A percentile compares a stretch with the other conserved stretches of the same genome.
phyloP scores from a whole-genome alignment of 2,113 vertebrate genomes.

The Pagrus major region DNA sequence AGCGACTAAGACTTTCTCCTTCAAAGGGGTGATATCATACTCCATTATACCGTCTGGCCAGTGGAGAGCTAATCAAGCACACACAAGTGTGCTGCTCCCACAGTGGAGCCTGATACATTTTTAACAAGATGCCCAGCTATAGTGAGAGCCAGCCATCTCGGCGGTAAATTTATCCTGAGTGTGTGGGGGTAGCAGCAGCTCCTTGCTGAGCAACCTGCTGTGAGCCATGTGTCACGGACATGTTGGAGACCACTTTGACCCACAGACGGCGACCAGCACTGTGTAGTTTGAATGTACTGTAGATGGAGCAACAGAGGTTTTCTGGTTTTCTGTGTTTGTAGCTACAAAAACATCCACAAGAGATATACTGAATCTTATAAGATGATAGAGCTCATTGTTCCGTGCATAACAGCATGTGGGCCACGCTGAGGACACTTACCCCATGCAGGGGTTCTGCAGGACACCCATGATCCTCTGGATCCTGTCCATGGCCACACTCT shows the following conservation, averaged over 20 bases:
- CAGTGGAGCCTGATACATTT: constrained; percentile 72
- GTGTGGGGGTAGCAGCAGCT: constrained; percentile 52
- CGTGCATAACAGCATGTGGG: constrained; percentile 19
- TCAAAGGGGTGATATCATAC: constrained; percentile 48
- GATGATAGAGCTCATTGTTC: not conserved
- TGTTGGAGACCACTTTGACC: constrained; percentile 46
- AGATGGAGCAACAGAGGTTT: not conserved
- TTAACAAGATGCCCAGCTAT: constrained; percentile 72
- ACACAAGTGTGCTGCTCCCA: constrained; percentile 66
- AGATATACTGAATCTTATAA: not conserved
- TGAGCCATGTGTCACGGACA: constrained; percentile 65
- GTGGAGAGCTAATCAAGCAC: constrained; percentile 74
- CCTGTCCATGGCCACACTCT: constrained; percentile 88
- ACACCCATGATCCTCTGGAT: constrained; percentile 89
- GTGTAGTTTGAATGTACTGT: not conserved
- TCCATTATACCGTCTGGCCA: constrained; percentile 62
- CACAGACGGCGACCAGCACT: constrained; percentile 5
- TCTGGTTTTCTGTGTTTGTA: not conserved
- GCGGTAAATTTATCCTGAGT: constrained; percentile 65
- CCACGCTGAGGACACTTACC: constrained; percentile 74
- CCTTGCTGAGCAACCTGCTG: constrained; percentile 56
- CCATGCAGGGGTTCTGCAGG: constrained; percentile 84
- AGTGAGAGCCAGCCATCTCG: constrained; percentile 57
- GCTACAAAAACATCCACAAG: not conserved
- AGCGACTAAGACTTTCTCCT: constrained; percentile 19